Evolutionary conservation across 2,797 vertebrate genomes (phyloP), one percentile per base, ranked within the genome.

Genomic region (Nannoperca australis): DNA sequence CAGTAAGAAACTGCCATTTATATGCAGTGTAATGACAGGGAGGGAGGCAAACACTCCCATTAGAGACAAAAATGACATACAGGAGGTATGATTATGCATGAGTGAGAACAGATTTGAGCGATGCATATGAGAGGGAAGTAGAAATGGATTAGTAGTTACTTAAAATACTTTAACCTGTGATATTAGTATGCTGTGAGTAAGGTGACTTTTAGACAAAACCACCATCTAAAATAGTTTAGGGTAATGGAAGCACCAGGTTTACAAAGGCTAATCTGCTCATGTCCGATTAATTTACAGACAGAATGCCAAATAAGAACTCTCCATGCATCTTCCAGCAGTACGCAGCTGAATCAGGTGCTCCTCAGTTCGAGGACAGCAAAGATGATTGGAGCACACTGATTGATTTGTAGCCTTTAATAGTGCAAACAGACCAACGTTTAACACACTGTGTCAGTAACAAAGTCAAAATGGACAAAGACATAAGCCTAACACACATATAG

Each of bases 1-100:
- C 75, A 73, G 81, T 69, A 73, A 78, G 89, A 89, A 91, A 90
- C 87, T 92, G 89, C 81, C 91, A 88, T 93, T 95, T 94, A 94
- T 77, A 76, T 24, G 14, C 78, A 45, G 75, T 65, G 80, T 95
- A 95, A 95, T 95, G 90, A 95, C 90, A 95, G 92, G 88, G 93
- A 82, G 79, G 47, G 70, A 88, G 59, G 69, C 76, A 84, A 74
- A 85, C 81, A 89, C 85, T 85, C 85, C 79, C 82, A 90, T 93
- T 91, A 89, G 80, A 85, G 88, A 73, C 89, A 91, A 75, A 91
- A 91, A 93, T 92, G 87, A 89, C 87, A 91, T 75, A 80, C 78
- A 90, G 85, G 76, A 73, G 71, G 68, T 76, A 86, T 88, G 90
- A 92, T 94, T 93, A 93, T 86, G 91, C 74, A 84, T 53, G 27